Percentiles rank a stretch among this genome's conserved stretches.
phyloP scores from a whole-genome alignment of 2,888 invertebrate species.

The Polydrusus pterygomalis region DNA sequence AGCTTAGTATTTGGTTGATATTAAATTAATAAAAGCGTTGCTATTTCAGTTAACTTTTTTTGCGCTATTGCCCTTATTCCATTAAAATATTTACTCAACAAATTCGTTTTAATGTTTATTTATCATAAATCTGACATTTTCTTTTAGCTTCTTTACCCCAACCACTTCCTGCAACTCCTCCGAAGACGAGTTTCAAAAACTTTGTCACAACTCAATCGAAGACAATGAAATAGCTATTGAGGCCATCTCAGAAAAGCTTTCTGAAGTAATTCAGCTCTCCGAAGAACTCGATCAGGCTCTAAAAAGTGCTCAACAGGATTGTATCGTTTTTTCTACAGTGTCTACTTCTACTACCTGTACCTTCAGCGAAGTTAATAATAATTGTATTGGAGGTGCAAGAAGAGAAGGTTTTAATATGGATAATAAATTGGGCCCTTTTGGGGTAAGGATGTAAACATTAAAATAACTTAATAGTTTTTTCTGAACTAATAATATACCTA shows the following conservation, averaged over 20 bases:
- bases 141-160: slow-evolving; percentile 16
- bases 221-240: slow-evolving; percentile 79
- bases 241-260: slow-evolving; percentile 79
- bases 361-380: slow-evolving; percentile 53
- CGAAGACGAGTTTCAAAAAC: slow-evolving; percentile 57
- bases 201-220: slow-evolving; percentile 58
- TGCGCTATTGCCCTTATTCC: no score
- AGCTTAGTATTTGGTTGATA: no score
- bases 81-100: no score
- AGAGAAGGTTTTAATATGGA: slow-evolving; percentile 56
- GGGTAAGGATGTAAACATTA: slow-evolving; percentile 53
- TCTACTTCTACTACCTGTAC: slow-evolving; percentile 61
- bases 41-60: no score
- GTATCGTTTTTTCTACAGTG: slow-evolving; percentile 65
- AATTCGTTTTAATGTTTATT: no score
- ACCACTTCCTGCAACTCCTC: slow-evolving; percentile 11
- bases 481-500: not conserved
- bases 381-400: slow-evolving; percentile 42
- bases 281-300: slow-evolving; percentile 79
- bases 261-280: slow-evolving; percentile 80
- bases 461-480: not conserved
- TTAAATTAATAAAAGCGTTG: no score
- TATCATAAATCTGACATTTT: not conserved
- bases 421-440: slow-evolving; percentile 48
- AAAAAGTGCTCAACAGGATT: slow-evolving; percentile 73